Conservation (phyloP, 2,113 vertebrate genomes). For the Embiotoca jacksoni region DNA sequence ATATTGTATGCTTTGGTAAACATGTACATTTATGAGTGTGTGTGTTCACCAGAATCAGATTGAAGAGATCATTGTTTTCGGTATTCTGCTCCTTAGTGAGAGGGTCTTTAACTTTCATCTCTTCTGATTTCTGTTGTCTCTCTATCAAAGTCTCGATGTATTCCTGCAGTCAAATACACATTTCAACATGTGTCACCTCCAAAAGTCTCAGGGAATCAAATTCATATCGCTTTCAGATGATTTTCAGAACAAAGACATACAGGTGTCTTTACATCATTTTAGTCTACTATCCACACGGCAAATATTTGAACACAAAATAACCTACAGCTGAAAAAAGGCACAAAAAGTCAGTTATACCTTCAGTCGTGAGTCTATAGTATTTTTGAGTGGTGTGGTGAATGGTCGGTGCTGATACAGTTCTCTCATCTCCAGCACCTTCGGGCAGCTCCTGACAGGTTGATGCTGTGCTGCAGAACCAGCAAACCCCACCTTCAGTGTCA, state of each 20-base stretch:
- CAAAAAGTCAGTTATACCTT: conserved; percentile 82
- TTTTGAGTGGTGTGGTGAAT: conserved; percentile 73
- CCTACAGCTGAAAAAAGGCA: not conserved
- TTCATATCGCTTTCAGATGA: not conserved
- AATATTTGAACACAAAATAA: not conserved
- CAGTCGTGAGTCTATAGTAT: conserved; percentile 85
- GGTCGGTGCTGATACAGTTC: conserved; percentile 87
- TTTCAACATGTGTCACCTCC: conserved; percentile 1
- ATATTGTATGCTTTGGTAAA: not conserved
- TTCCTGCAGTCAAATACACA: conserved; percentile 74
- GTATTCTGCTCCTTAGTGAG: conserved; percentile 83
- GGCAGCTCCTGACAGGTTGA: conserved; percentile 77
- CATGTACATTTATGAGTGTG: conserved; percentile 2
- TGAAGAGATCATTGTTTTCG: conserved; percentile 83
- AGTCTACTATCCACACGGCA: not conserved
- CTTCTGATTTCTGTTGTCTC: conserved; percentile 82
- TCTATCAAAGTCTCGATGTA: conserved; percentile 88
- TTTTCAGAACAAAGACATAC: not conserved
- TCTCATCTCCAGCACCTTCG: conserved; percentile 87
- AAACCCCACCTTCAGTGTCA: conserved; percentile 69
- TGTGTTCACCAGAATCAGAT: conserved; percentile 83
- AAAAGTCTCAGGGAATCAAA: not conserved
- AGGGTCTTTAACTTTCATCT: conserved; percentile 88
- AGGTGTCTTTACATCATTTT: not conserved
- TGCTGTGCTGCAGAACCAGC: not conserved